Conservation (phyloP, 1,140 invertebrate species). For the Lepidurus arcticus region DNA sequence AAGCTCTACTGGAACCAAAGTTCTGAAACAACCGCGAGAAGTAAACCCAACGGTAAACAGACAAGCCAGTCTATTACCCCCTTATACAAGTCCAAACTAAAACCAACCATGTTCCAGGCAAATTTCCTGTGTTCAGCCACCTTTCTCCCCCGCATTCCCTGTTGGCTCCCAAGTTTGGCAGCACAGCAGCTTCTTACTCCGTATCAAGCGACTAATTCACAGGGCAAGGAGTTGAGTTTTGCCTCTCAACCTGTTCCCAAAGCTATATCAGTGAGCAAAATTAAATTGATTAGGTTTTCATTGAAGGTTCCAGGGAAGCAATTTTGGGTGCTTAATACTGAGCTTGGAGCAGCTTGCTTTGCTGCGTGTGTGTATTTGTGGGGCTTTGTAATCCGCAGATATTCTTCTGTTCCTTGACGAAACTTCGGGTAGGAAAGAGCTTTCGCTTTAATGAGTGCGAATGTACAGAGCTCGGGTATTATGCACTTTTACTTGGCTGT, state of each 20-base stretch:
- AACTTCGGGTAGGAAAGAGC: background rate
- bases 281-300: background rate
- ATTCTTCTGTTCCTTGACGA: background rate
- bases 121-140: background rate
- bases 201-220: background rate
- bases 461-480: background rate
- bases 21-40: too few relatives aligned
- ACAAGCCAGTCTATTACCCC: background rate
- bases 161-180: background rate
- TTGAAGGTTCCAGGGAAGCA: too few relatives aligned
- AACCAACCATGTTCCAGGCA: background rate
- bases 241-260: background rate
- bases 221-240: background rate
- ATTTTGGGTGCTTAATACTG: too few relatives aligned
- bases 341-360: too few relatives aligned
- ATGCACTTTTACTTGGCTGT: background rate
- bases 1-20: too few relatives aligned
- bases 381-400: too few relatives aligned
- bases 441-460: constrained; percentile 10
- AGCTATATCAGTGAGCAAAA: background rate
- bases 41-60: background rate
- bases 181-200: background rate
- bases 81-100: background rate
- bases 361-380: background rate
- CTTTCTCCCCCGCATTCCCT: background rate